Evolutionary conservation across 2,113 vertebrate species (phyloP).

Genomic region (Chionis minor): DNA sequence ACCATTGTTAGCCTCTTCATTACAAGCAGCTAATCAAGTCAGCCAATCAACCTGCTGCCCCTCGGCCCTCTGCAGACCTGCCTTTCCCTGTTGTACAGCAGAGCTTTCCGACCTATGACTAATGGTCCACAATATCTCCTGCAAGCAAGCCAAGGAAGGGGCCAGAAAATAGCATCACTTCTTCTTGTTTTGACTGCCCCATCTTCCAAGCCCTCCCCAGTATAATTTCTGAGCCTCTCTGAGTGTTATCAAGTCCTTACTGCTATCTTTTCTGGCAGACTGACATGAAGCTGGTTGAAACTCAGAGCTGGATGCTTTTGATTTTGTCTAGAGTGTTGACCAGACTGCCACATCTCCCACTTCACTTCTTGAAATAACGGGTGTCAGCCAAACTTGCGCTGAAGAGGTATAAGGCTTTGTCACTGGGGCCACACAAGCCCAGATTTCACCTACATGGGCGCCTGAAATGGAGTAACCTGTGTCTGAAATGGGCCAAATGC

Average conservation of each 20-base stretch:
- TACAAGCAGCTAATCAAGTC: not conserved
- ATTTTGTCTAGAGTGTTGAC: not conserved
- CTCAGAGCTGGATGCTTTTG: not conserved
- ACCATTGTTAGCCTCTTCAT: not conserved
- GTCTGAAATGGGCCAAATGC: not conserved
- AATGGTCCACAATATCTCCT: not conserved
- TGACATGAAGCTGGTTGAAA: not conserved
- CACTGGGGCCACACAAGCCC: accelerated
- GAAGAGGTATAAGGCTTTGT: not conserved
- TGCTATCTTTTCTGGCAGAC: not conserved
- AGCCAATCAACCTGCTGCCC: not conserved
- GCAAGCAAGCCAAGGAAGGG: not conserved
- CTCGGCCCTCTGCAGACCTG: not conserved
- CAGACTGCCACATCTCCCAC: not conserved
- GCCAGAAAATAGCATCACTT: not conserved
- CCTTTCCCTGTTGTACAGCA: not conserved
- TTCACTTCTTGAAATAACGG: not conserved
- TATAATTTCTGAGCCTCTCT: not conserved
- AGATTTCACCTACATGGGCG: not conserved
- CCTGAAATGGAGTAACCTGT: not conserved
- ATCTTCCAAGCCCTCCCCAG: not conserved
- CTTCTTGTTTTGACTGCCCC: not conserved
- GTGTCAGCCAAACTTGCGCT: not conserved
- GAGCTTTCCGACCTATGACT: not conserved
- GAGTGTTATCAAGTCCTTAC: not conserved